These are phyloP conservation scores for Leptocoma aspasia DNA, from an alignment of 2,113 vertebrate species.

Conservation along the genomic window DNA sequence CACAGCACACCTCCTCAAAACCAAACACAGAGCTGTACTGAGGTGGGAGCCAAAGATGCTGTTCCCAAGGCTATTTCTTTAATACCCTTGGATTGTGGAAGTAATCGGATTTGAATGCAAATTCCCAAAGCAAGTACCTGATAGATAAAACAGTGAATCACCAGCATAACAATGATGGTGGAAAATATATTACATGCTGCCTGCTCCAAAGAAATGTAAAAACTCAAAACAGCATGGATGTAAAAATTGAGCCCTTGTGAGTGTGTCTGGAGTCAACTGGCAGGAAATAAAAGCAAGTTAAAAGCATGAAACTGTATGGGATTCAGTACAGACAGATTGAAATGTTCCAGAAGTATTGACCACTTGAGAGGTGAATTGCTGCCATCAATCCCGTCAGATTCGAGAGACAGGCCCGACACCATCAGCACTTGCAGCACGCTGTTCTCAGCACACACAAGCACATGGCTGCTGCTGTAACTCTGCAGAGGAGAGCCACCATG, in stretches of 20 bases:
- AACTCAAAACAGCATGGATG: not conserved
- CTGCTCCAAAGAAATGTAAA: not conserved
- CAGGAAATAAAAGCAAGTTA: not conserved
- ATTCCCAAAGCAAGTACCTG: not conserved
- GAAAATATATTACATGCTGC: not conserved
- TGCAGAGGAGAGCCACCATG: not conserved
- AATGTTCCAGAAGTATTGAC: not conserved
- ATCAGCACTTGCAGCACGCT: not conserved
- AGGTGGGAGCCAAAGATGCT: not conserved
- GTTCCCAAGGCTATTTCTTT: not conserved
- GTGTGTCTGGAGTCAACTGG: not conserved
- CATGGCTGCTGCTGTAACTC: not conserved
- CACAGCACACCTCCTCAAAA: not conserved
- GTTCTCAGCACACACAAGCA: not conserved
- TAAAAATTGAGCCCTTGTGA: not conserved
- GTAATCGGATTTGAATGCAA: slow-evolving; percentile 22
- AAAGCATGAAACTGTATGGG: not conserved
- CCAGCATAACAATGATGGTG: not conserved
- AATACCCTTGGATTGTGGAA: not conserved
- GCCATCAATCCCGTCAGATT: not conserved
- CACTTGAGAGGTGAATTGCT: not conserved
- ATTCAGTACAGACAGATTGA: not conserved
- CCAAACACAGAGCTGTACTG: not conserved
- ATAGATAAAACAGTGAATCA: not conserved
- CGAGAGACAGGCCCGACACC: not conserved